A percentile compares a stretch with the other conserved stretches of the same genome.
Conservation (phyloP, 2,797 vertebrate species). For the Enteromius trimaculatus region DNA sequence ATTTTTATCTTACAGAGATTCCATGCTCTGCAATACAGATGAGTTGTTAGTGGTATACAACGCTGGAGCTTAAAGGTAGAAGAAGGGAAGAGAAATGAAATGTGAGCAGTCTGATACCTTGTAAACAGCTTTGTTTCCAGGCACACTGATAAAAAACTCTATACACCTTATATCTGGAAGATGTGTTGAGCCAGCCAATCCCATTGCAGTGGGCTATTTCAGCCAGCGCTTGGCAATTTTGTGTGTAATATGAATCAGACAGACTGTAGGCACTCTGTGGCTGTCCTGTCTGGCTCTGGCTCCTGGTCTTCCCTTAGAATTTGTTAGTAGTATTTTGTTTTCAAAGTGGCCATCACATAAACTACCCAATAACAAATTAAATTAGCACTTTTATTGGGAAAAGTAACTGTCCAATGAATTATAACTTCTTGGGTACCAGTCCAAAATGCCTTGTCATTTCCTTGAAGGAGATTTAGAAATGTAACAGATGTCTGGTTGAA, state of each 20-base stretch:
- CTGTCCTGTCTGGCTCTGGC: neutral
- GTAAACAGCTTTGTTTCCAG: neutral
- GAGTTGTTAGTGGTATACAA: neutral
- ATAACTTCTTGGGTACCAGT: neutral
- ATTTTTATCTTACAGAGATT: neutral
- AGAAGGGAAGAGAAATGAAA: neutral
- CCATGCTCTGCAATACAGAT: neutral
- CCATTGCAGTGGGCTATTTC: neutral
- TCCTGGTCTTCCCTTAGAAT: neutral
- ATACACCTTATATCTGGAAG: neutral
- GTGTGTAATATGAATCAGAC: neutral
- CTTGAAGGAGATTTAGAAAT: conserved; percentile 37
- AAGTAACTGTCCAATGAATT: conserved; percentile 1
- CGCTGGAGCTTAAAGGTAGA: neutral
- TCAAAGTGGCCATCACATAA: neutral
- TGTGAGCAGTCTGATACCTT: neutral
- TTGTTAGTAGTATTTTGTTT: neutral
- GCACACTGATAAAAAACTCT: neutral
- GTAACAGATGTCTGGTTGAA: conserved; percentile 19
- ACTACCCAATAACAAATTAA: neutral
- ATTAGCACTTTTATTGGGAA: neutral
- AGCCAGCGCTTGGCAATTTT: neutral
- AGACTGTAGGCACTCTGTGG: neutral
- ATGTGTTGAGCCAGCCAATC: neutral
- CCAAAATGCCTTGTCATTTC: conserved; percentile 24